phyloP scores from a whole-genome alignment of 2,113 vertebrate genomes.

The Macquaria ambigua region DNA sequence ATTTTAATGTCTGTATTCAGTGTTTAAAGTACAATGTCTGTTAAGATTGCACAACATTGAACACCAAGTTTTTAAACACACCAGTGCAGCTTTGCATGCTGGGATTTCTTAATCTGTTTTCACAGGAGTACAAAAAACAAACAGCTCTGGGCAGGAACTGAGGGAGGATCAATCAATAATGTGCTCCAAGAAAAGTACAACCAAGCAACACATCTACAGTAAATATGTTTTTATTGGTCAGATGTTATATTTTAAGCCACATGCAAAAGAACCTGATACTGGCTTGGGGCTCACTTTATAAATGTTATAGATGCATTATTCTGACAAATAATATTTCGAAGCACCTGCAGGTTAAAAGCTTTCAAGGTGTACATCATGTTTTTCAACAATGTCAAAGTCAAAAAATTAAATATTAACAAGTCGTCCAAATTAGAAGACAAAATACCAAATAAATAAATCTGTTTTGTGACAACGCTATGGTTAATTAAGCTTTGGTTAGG shows the following conservation, averaged over 20 bases:
- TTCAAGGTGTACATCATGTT: no score
- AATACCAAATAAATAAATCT: no score
- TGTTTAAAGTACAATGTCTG: neutral
- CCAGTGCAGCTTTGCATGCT: neutral
- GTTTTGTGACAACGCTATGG: no score
- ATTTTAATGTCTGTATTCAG: neutral
- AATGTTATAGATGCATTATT: neutral
- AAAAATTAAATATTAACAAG: no score
- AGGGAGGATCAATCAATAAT: neutral
- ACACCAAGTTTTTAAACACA: neutral
- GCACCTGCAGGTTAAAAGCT: neutral
- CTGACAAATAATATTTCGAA: no score
- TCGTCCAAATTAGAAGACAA: no score
- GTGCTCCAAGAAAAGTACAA: neutral
- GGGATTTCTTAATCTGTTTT: no score
- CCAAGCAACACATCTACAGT: neutral
- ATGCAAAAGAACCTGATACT: neutral
- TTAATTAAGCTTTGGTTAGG: no score
- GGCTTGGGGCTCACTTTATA: neutral
- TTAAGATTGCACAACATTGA: neutral
- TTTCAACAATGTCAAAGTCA: no score
- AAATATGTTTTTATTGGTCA: neutral
- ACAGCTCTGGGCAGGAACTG: neutral
- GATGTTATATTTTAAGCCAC: neutral
- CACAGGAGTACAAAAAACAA: neutral